These are phyloP conservation scores for Tichodroma muraria DNA, from an alignment of 2,113 vertebrate species.

Conservation along the genomic window DNA sequence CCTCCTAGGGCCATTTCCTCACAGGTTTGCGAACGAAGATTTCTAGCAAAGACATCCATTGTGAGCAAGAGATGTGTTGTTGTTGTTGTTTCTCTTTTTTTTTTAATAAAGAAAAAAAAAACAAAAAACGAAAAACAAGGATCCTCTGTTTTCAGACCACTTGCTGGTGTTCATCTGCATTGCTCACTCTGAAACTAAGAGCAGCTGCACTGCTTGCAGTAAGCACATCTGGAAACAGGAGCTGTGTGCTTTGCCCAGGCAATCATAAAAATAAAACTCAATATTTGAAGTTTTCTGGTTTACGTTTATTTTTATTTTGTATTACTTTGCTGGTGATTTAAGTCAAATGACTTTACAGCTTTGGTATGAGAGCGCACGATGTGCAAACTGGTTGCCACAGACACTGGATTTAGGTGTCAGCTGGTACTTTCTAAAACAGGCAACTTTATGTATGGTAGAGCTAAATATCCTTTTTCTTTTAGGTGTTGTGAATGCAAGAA, in stretches of 20 bases:
- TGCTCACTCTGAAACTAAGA: background rate
- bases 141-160: background rate
- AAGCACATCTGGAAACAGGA: background rate
- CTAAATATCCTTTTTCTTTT: conserved; percentile 29
- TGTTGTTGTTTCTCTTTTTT: background rate
- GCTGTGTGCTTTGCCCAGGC: background rate
- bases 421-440: conserved; percentile 43
- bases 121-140: background rate
- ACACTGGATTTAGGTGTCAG: background rate
- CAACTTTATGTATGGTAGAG: conserved; percentile 22
- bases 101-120: background rate
- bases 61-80: background rate
- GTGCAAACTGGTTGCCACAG: conserved; percentile 7
- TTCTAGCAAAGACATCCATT: background rate
- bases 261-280: background rate
- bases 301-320: background rate
- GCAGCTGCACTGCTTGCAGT: background rate
- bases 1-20: background rate
- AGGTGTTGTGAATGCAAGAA: background rate
- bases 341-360: background rate
- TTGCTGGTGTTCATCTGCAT: background rate
- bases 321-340: background rate
- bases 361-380: background rate
- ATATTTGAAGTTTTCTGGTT: background rate
- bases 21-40: background rate